These are phyloP conservation scores for Allacma fusca DNA, from an alignment of 2,888 invertebrate genomes.

Conservation along the genomic window DNA sequence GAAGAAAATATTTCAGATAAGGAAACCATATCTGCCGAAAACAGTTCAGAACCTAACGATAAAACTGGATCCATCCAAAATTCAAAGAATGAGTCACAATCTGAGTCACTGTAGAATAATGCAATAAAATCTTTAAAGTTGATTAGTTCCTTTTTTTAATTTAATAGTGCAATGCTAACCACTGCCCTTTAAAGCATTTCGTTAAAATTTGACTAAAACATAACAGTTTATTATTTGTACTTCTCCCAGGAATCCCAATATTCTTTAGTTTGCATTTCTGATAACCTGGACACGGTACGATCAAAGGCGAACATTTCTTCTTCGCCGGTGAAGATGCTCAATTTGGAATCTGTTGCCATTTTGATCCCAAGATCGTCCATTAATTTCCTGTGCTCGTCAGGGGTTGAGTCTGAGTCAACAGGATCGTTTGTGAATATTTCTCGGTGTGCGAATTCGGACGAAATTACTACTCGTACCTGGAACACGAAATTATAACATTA, in stretches of 20 bases:
- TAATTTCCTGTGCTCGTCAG: slow-evolving; percentile 82
- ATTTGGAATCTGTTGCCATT: slow-evolving; percentile 74
- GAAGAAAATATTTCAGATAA: too few relatives aligned
- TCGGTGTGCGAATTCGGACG: slow-evolving; percentile 78
- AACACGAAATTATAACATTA: not conserved
- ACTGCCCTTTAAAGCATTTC: too few relatives aligned
- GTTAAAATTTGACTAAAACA: too few relatives aligned
- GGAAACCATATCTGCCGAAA: too few relatives aligned
- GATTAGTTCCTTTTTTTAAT: too few relatives aligned
- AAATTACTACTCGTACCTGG: slow-evolving; percentile 80
- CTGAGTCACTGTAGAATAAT: too few relatives aligned
- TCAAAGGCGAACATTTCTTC: slow-evolving; percentile 98
- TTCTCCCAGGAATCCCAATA: slow-evolving; percentile 89
- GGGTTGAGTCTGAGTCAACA: not conserved
- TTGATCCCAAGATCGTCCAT: slow-evolving; percentile 96
- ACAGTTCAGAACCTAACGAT: too few relatives aligned
- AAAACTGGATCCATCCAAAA: too few relatives aligned
- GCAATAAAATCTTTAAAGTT: too few relatives aligned
- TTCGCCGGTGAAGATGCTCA: slow-evolving; percentile 95
- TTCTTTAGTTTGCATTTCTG: slow-evolving; percentile 94
- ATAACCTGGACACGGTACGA: slow-evolving; percentile 88
- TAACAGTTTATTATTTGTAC: slow-evolving; percentile 52
- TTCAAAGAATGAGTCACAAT: too few relatives aligned
- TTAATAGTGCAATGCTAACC: too few relatives aligned
- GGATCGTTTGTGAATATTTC: slow-evolving; percentile 65